Percentiles rank a stretch among this genome's conserved stretches.
Conservation (phyloP, 1,140 invertebrate genomes). For the Zaprionus camerounensis region DNA sequence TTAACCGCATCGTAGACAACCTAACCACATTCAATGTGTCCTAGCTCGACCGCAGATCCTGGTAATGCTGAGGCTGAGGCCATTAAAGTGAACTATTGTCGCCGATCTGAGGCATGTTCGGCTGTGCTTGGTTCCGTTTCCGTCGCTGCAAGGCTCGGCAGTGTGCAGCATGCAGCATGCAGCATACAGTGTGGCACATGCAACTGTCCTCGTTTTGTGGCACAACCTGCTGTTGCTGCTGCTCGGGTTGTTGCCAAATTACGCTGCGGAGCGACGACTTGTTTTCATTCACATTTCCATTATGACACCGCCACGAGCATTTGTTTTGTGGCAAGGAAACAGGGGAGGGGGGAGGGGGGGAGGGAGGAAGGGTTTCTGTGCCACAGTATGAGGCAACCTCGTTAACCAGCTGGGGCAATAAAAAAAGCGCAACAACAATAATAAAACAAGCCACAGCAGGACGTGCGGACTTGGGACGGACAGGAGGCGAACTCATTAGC, state of each 20-base stretch:
- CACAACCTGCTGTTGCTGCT: conserved; percentile 18
- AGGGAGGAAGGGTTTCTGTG: neutral
- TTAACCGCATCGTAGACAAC: neutral
- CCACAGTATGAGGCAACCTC: conserved; percentile 58
- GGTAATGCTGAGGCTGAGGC: neutral
- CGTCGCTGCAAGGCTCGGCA: neutral
- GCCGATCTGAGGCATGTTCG: neutral
- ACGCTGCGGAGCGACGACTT: conserved; percentile 14
- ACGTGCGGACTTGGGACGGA: conserved; percentile 18
- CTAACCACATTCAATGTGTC: neutral
- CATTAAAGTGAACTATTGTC: neutral
- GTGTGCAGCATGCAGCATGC: conserved; percentile 3
- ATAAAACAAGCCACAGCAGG: conserved; percentile 30
- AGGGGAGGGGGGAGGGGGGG: too few species aligned
- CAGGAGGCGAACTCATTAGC: conserved; percentile 72
- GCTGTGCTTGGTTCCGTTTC: conserved; percentile 8
- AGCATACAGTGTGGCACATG: neutral
- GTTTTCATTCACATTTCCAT: conserved; percentile 39
- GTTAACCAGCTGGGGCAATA: conserved; percentile 35
- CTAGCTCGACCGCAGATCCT: conserved; percentile 1
- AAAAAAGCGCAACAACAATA: conserved; percentile 44
- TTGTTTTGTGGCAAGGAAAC: conserved; percentile 21
- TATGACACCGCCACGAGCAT: conserved; percentile 54
- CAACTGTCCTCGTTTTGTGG: conserved; percentile 1
- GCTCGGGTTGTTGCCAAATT: conserved; percentile 9